Base-by-base conservation (phyloP, 2,797 vertebrate genomes). In the Xenops minutus region DNA sequence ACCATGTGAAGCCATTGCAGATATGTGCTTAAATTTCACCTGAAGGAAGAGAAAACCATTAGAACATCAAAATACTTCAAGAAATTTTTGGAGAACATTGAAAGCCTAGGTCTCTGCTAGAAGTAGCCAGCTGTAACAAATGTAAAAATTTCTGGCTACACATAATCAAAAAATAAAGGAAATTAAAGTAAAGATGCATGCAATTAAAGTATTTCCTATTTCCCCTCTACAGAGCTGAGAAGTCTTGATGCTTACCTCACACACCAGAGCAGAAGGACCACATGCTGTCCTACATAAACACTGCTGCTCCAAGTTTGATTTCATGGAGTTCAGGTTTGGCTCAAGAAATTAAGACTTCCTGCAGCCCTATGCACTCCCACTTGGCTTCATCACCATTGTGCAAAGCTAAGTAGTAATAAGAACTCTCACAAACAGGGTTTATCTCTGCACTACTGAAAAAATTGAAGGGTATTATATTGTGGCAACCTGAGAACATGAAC, bases 161-260 rank as follows among this genome's bases (percentile, higher is more conserved):
- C 34, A 24, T 30, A 79, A 90, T 44, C 3, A 64, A 74, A 91
- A 77, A 83, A 49, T 43, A 68, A 78, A 84, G 73, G 90, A 95
- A 95, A 95, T 92, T 1, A 73, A 95, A 81, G 32, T 63, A 68
- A 94, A 90, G 66, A 88, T 89, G n/a, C 39, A 78, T 90, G 39
- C 48, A 63, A 69, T 52, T 86, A 75, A 90, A 86, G 27, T 92
- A 79, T 88, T 95, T 93, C 85, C 83, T 82, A 68, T 94, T 94
- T 94, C 59, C 83, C 69, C 48, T 86, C 55, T 69, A 7, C 63
- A 84, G 69, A 81, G n/a, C 26, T 81, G 58, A 63, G 87, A 68
- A 81, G 32, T 58, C 66, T 64, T 85, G 67, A 58, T 91, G 56
- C 41, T 86, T 94, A 79, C 92, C 56, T 96, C 74, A 82, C 83